phyloP scores from a whole-genome alignment of 2,113 vertebrate genomes.

The Perccottus glenii region DNA sequence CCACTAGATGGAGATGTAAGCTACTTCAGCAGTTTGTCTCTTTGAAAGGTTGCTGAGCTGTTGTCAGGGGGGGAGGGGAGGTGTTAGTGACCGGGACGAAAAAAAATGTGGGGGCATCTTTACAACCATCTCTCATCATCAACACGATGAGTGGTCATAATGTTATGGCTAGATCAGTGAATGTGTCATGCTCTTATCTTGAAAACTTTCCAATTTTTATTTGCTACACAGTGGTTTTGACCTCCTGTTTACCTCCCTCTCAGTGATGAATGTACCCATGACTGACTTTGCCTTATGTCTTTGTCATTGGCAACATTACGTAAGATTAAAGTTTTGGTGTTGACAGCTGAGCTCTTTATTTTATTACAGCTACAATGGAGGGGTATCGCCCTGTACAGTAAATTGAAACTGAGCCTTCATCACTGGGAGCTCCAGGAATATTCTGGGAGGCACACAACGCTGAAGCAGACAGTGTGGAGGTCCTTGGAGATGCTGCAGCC shows the following conservation, averaged over 20 bases:
- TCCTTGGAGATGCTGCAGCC: conserved; percentile 38
- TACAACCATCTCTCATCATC: too few relatives aligned
- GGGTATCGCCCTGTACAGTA: conserved; percentile 20
- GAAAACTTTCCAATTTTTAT: too few relatives aligned
- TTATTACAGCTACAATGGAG: conserved; percentile 11
- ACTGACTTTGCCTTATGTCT: neutral
- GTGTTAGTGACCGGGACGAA: too few relatives aligned
- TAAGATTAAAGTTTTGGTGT: conserved; percentile 24
- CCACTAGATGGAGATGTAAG: too few relatives aligned
- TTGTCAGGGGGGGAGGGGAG: too few relatives aligned
- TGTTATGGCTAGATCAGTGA: too few relatives aligned
- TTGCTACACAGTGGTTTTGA: neutral
- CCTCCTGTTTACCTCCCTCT: neutral
- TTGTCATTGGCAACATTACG: conserved; percentile 7
- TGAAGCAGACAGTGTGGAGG: conserved; percentile 17
- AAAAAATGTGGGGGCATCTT: too few relatives aligned
- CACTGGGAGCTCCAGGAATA: conserved; percentile 17
- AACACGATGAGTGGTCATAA: too few relatives aligned
- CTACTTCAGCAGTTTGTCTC: too few relatives aligned
- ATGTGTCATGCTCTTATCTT: too few relatives aligned
- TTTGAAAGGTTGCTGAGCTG: too few relatives aligned
- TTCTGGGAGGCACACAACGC: neutral
- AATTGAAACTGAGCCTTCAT: conserved; percentile 23
- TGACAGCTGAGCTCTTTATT: conserved; percentile 33
- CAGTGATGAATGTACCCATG: neutral